Conservation (phyloP, 2,797 vertebrate species). For the Buphagus erythrorhynchus region DNA sequence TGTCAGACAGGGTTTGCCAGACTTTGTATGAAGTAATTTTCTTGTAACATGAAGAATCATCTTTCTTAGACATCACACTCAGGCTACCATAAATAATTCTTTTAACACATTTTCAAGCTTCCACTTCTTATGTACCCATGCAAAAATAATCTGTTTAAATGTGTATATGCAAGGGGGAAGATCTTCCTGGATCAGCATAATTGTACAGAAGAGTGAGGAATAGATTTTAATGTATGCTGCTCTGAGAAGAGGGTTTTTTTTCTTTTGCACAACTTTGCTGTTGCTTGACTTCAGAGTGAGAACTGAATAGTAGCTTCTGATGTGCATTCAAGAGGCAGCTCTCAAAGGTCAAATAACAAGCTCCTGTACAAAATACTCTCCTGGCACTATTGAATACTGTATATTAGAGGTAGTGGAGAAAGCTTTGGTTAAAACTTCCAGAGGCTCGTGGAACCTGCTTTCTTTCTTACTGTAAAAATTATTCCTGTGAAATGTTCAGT, state of each 20-base stretch:
- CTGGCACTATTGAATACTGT: background rate
- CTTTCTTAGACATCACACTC: background rate
- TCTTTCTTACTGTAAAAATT: background rate
- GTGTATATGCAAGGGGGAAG: background rate
- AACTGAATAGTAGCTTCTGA: background rate
- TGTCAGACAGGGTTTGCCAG: background rate
- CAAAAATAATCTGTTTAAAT: background rate
- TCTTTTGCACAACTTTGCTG: background rate
- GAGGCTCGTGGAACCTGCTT: background rate
- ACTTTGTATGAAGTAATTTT: conserved; percentile 21
- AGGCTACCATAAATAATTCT: background rate
- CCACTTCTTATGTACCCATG: background rate
- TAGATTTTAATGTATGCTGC: background rate
- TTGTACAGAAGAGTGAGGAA: background rate
- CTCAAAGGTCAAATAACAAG: background rate
- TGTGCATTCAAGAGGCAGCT: background rate
- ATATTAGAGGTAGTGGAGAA: background rate
- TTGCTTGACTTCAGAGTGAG: background rate
- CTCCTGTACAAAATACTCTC: background rate
- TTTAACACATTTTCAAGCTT: background rate
- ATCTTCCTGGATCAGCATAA: background rate
- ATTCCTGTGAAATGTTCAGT: background rate
- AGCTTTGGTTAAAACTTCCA: background rate
- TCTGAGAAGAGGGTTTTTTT: background rate
- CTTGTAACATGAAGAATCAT: background rate